Evolutionary conservation across 2,113 vertebrate species (phyloP).

Genomic region (Centropristis striata): DNA sequence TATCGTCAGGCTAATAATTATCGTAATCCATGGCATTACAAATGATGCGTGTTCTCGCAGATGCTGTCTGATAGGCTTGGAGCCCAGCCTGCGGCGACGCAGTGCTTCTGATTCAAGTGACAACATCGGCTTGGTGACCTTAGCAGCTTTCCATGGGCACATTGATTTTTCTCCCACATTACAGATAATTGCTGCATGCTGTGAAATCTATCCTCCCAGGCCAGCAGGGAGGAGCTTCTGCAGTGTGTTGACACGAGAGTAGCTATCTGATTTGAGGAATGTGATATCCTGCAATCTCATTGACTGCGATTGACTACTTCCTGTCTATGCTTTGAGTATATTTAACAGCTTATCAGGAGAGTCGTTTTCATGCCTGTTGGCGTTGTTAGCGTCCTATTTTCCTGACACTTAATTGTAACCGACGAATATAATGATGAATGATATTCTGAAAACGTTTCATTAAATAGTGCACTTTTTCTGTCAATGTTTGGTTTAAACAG

Average conservation of each 20-base stretch:
- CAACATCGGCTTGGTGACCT: slow-evolving; percentile 84
- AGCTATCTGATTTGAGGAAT: slow-evolving; percentile 80
- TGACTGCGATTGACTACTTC: slow-evolving; percentile 75
- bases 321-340: slow-evolving; percentile 57
- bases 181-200: slow-evolving; percentile 91
- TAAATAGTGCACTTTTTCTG: slow-evolving; percentile 33
- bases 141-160: slow-evolving; percentile 84
- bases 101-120: slow-evolving; percentile 69
- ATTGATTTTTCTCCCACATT: slow-evolving; percentile 92
- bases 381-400: slow-evolving; percentile 12
- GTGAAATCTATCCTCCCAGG: slow-evolving; percentile 90
- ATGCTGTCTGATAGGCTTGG: slow-evolving; percentile 45
- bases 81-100: slow-evolving; percentile 60
- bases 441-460: slow-evolving; percentile 3
- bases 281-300: slow-evolving; percentile 76
- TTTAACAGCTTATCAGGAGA: slow-evolving; percentile 34
- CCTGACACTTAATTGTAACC: slow-evolving; percentile 12
- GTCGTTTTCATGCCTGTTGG: slow-evolving; percentile 32
- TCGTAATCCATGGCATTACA: slow-evolving; percentile 51
- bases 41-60: slow-evolving; percentile 52
- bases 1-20: slow-evolving; percentile 55
- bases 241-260: slow-evolving; percentile 74
- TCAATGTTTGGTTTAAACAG: slow-evolving; percentile 34
- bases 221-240: slow-evolving; percentile 79
- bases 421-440: slow-evolving; percentile 17